Base-by-base conservation (phyloP, 2,888 invertebrate genomes). In the Vanessa cardui region DNA sequence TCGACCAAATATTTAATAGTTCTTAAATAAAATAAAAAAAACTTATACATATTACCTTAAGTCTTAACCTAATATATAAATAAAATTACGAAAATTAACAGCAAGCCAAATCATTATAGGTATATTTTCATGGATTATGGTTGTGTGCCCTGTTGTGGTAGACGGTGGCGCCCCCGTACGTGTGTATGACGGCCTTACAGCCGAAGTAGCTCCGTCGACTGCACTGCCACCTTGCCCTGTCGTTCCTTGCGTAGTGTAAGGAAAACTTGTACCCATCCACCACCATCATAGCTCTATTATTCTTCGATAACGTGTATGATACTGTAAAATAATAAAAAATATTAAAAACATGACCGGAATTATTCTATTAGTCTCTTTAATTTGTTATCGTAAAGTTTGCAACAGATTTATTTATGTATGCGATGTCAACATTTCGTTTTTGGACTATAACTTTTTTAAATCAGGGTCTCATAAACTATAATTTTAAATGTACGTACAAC, bases 171-270 rank as follows among this genome's bases (percentile, higher is more conserved):
- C 83, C 84, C 0, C 78, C 78, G 2, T 73, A 68, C 12, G 80
- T 81, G 21, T 84, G 83, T 18, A 88, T 76, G 0, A 83, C 85
- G 0, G 88, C 88, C 70, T 86, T 88, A 62, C 88, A 88, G 0
- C 87, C 88, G 56, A 80, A 87, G 64, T 81, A 81, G 54, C 85
- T 86, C n/a, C 88, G 74, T 44, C 85, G 78, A 46, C 84, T 86
- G 66, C 88, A 88, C 69, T 86, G 83, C 88, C 88, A 88, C 3
- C 88, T 74, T 54, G 83, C 81, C 47, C 81, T 86, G 21, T 76
- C 73, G 46, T 85, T 84, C 44, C 85, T 72, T 0, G 80, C 72
- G 73, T 87, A 87, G 64, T 88, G 87, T 6, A 86, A 70, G 0
- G 87, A 87, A 62, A 83, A 88, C 66, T 76, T 83, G 73, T 85